Evolutionary conservation across 2,113 vertebrate genomes (phyloP), one percentile per base, ranked within the genome.

Genomic region (Bettongia penicillata): DNA sequence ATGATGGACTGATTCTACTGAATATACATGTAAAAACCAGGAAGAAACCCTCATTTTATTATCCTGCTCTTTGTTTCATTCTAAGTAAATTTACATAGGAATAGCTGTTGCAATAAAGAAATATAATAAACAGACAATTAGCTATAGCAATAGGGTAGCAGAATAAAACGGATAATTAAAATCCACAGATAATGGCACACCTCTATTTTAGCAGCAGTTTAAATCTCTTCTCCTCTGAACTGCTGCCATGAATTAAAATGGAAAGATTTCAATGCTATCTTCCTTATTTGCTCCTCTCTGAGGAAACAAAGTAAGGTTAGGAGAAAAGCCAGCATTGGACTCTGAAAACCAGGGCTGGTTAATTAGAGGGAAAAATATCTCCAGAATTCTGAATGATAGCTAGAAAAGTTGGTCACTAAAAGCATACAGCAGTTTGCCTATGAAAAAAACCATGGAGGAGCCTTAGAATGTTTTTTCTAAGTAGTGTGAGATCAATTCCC

Each of bases 241-340:
- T 91, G 2, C 43, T 91, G 93, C 93, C 77, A 95, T 92, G 93
- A 94, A 93, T 52, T 77, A 94, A 93, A 94, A 51, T 93, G 24
- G 52, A 96, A 96, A 93, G 93, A 94, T 77, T 89, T 94, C 53
- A 61, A 89, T 96, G 96, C 51, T 24, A 55, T 2, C 14, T 53
- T 55, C n/a, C 92, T 94, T 94, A 43, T 93, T 94, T 94, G n/a
- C 8, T n/a, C 91, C 52, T 94, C 53, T 94, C 55, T 53, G 52
- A 91, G 93, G 37, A 90, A 91, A 90, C n/a, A 51, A 91, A 95
- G 84, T 61, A 89, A 55, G 55, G 12, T 5, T 11, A 94, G 25
- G 43, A 37, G 84, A 95, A 95, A 94, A 91, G 3, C 43, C 90
- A 43, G 68, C n/a, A 84, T n/a, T 43, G 68, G 68, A 84, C 37